phyloP scores from a whole-genome alignment of 1,140 invertebrate genomes.

The Brachionus asplanchnoidis region DNA sequence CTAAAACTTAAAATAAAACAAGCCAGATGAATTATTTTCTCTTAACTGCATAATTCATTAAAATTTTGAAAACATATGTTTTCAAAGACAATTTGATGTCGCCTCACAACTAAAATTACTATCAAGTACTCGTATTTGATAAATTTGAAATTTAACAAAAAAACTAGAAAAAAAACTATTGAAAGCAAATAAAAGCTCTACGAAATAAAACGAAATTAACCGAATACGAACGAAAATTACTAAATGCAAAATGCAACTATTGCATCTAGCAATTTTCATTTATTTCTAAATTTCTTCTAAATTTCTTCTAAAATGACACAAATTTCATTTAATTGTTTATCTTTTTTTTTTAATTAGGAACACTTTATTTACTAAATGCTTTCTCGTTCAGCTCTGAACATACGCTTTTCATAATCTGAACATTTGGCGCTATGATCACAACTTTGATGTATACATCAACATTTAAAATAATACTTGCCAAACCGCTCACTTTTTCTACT shows the following conservation, averaged over 20 bases:
- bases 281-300: not conserved
- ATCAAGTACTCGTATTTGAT: not conserved
- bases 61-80: conserved; percentile 15
- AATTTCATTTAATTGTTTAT: not conserved
- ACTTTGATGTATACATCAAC: not conserved
- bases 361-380: not conserved
- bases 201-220: not conserved
- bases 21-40: too few species aligned
- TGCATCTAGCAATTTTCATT: not conserved
- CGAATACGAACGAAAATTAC: conserved; percentile 5
- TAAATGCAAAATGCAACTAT: not conserved
- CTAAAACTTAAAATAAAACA: too few species aligned
- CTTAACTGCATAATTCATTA: not conserved
- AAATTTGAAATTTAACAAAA: not conserved
- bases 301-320: not conserved
- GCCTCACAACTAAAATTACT: not conserved
- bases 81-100: not conserved
- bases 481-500: not conserved
- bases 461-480: not conserved
- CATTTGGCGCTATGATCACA: not conserved
- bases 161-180: not conserved
- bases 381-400: not conserved
- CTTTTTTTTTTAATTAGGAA: not conserved
- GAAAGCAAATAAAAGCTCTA: conserved; percentile 7
- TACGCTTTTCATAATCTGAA: not conserved